Conservation (phyloP, 2,888 invertebrate genomes). For the Aethes cnicana region DNA sequence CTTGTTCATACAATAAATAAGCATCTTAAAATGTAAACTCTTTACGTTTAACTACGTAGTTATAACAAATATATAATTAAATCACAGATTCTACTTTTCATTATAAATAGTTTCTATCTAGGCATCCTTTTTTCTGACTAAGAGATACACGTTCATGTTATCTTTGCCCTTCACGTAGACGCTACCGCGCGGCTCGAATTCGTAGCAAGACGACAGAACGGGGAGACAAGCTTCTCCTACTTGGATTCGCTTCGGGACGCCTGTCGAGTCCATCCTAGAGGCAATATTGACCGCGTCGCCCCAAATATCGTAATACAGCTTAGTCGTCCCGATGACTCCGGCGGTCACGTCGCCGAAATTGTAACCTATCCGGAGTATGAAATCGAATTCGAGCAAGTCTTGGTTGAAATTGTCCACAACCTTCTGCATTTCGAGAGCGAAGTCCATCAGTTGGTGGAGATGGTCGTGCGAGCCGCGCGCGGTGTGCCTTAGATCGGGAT, state of each 20-base stretch:
- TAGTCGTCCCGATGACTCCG: conserved; percentile 97
- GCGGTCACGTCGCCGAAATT: conserved; percentile 98
- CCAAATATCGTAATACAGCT: conserved; percentile 98
- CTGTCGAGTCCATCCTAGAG: conserved; percentile 98
- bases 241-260: conserved; percentile 92
- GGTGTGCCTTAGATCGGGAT: conserved; percentile 88
- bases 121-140: conserved; percentile 79
- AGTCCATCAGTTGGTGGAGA: conserved; percentile 94
- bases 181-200: conserved; percentile 95
- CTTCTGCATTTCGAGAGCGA: conserved; percentile 94
- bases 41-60: conserved; percentile 33
- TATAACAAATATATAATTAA: conserved; percentile 55
- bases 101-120: conserved; percentile 52
- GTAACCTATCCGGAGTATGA: conserved; percentile 92
- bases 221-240: conserved; percentile 89
- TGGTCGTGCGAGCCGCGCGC: conserved; percentile 89
- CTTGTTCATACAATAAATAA: conserved; percentile 48
- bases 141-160: conserved; percentile 94
- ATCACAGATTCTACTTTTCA: conserved; percentile 79
- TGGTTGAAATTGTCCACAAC: conserved; percentile 94
- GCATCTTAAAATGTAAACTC: conserved; percentile 36
- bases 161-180: conserved; percentile 99
- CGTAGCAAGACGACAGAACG: conserved; percentile 87
- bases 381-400: conserved; percentile 94
- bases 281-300: conserved; percentile 99